Evolutionary conservation across 2,113 vertebrate species (phyloP).

Genomic region (Nestor notabilis): DNA sequence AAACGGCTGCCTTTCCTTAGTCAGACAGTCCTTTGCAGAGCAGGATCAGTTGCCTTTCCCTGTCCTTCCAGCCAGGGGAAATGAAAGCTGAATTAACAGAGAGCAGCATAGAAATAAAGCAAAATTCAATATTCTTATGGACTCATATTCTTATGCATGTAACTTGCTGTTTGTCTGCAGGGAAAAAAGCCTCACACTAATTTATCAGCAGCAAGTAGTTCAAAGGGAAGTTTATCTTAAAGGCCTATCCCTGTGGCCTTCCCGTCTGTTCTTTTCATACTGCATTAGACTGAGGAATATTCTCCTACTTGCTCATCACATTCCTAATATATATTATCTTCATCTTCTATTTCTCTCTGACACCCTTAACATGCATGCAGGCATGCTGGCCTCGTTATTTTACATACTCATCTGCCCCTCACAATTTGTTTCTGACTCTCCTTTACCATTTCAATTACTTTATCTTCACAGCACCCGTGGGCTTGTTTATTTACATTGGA

Average conservation of each 20-base stretch:
- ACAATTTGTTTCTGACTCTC: background rate
- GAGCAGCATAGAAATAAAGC: background rate
- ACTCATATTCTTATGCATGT: background rate
- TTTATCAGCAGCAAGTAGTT: background rate
- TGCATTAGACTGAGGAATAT: too few relatives aligned
- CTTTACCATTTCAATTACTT: background rate
- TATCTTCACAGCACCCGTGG: background rate
- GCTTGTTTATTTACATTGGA: background rate
- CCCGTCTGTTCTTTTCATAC: background rate
- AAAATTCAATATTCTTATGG: background rate
- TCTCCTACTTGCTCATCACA: background rate
- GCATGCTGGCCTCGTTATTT: background rate
- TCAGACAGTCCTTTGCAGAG: background rate
- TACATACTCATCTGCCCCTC: background rate
- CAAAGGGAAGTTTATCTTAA: background rate
- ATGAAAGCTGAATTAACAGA: background rate
- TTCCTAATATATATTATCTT: background rate
- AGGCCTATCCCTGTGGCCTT: background rate
- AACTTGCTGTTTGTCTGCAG: background rate
- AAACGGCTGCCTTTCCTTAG: background rate
- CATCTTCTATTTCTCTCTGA: background rate
- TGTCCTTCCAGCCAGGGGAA: background rate
- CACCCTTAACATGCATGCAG: background rate
- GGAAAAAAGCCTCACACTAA: background rate
- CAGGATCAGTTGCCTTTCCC: background rate